These are phyloP conservation scores for Esperia sulphurella DNA, from an alignment of 2,888 invertebrate species.

Conservation along the genomic window DNA sequence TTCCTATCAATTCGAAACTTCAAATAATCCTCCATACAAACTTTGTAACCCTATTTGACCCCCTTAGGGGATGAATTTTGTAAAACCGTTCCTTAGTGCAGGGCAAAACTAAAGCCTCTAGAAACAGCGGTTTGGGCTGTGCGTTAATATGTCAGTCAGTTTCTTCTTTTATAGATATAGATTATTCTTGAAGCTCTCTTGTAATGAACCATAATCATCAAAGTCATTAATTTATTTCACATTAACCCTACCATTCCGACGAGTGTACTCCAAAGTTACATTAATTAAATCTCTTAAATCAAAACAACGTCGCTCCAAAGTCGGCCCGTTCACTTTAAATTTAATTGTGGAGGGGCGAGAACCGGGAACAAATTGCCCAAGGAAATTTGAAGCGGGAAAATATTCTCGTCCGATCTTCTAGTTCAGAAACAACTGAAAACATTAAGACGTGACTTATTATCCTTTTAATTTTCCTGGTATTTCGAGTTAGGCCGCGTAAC, in stretches of 20 bases:
- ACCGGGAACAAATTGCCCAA: constrained; percentile 51
- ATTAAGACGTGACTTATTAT: constrained; percentile 10
- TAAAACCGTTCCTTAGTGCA: too few species aligned
- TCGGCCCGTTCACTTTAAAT: constrained; percentile 56
- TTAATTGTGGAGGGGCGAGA: constrained; percentile 54
- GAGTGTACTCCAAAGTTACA: constrained; percentile 46
- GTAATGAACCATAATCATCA: constrained; percentile 1
- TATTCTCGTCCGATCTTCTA: constrained; percentile 19
- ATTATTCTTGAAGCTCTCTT: not conserved
- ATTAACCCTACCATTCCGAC: constrained; percentile 29
- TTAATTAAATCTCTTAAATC: constrained; percentile 68
- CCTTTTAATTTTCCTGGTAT: constrained; percentile 1
- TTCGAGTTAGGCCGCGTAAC: not conserved
- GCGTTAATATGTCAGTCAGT: too few species aligned
- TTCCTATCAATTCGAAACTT: too few species aligned
- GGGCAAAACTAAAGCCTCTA: too few species aligned
- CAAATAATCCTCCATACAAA: too few species aligned
- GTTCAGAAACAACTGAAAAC: constrained; percentile 21
- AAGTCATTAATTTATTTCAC: constrained; percentile 29
- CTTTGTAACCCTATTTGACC: too few species aligned
- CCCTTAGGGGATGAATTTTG: too few species aligned
- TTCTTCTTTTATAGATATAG: too few species aligned
- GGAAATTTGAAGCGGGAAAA: constrained; percentile 39
- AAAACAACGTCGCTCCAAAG: constrained; percentile 58
- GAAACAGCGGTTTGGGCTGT: too few species aligned